phyloP scores from a whole-genome alignment of 2,888 invertebrate genomes.

The Amblyteles armatorius region DNA sequence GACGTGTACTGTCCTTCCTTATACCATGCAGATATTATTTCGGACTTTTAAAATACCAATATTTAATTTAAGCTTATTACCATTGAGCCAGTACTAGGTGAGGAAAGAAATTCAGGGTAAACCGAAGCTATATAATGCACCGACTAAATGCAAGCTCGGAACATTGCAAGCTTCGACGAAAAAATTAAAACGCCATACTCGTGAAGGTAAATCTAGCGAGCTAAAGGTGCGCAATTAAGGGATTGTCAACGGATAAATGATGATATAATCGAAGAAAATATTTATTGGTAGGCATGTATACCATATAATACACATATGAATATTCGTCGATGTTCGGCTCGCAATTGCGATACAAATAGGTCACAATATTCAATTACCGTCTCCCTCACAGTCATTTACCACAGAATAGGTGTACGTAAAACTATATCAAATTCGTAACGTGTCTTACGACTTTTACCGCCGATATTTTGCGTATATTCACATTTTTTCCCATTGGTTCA shows the following conservation, averaged over 20 bases:
- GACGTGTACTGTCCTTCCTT: background rate
- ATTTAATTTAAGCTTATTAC: no score
- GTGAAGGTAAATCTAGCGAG: background rate
- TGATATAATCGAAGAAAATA: constrained; percentile 55
- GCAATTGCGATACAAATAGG: constrained; percentile 75
- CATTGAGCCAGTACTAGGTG: no score
- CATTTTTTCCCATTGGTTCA: background rate
- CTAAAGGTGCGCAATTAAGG: background rate
- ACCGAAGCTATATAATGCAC: no score
- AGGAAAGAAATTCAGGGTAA: no score
- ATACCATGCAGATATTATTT: no score
- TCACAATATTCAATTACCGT: constrained; percentile 72
- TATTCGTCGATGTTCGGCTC: constrained; percentile 73
- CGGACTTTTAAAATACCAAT: no score
- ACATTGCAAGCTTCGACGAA: background rate
- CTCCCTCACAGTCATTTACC: constrained; percentile 69
- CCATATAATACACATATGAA: constrained; percentile 74
- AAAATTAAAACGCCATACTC: background rate
- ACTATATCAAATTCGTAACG: constrained; percentile 18
- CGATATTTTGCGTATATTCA: constrained; percentile 11
- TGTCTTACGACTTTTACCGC: background rate
- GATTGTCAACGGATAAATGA: background rate
- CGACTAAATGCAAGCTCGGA: no score
- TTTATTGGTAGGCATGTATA: constrained; percentile 61
- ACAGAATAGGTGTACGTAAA: constrained; percentile 59